Evolutionary conservation across 2,888 invertebrate species (phyloP).

Genomic region (Pollenia amentaria): DNA sequence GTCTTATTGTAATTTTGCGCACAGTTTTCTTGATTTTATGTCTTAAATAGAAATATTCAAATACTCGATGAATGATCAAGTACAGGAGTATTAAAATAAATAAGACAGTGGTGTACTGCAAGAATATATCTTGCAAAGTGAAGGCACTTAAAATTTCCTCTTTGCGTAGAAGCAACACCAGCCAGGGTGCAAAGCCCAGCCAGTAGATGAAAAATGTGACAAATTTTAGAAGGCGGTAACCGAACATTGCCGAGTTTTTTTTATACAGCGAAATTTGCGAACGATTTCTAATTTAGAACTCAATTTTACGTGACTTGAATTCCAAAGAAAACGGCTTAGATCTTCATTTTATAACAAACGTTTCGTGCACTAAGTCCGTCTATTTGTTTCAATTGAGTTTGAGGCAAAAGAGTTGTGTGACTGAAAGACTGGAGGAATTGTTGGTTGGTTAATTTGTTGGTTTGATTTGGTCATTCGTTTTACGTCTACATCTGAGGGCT

Average conservation of each 20-base stretch:
- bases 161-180: constrained; percentile 29
- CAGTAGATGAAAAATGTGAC: constrained; percentile 52
- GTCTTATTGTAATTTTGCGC: constrained; percentile 41
- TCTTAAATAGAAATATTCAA: constrained; percentile 59
- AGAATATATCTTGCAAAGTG: constrained; percentile 4
- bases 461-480: not conserved
- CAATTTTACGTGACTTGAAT: not conserved
- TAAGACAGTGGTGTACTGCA: constrained; percentile 22
- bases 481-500: not conserved
- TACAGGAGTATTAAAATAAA: constrained; percentile 54
- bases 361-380: not conserved
- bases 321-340: constrained; percentile 19
- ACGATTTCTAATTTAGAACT: not conserved
- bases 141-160: constrained; percentile 9
- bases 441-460: too few species aligned
- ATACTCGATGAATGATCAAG: constrained; percentile 44
- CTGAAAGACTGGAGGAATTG: too few species aligned
- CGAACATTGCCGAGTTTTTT: constrained; percentile 29
- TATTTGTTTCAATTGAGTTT: constrained; percentile 13
- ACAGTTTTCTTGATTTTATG: constrained; percentile 42
- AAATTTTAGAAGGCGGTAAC: constrained; percentile 44
- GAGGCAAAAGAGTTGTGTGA: not conserved
- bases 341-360: constrained; percentile 13
- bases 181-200: constrained; percentile 56
- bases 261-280: not conserved